phyloP scores from a whole-genome alignment of 2,113 vertebrate species.

The Sphyrna mokarran region DNA sequence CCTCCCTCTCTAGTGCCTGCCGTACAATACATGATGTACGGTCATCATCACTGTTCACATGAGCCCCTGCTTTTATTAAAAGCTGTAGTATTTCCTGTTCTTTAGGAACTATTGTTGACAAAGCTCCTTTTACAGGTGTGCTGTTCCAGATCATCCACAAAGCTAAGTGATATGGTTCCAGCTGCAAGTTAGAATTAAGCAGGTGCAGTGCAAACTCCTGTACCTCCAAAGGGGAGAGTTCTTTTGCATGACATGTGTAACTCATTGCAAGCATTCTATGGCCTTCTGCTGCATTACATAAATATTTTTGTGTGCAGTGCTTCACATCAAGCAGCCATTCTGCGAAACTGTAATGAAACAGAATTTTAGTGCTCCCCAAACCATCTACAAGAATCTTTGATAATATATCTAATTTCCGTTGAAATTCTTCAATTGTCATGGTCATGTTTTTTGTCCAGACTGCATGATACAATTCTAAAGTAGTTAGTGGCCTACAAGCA shows the following conservation, averaged over 20 bases:
- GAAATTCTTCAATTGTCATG: conserved; percentile 85
- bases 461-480: conserved; percentile 82
- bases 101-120: conserved; percentile 81
- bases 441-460: conserved; percentile 96
- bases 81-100: conserved; percentile 92
- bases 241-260: conserved; percentile 88
- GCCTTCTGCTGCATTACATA: conserved; percentile 91
- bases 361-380: conserved; percentile 79
- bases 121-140: conserved; percentile 85
- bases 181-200: conserved; percentile 83
- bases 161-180: conserved; percentile 82
- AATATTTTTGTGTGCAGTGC: conserved; percentile 94
- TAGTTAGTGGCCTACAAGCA: conserved; percentile 80
- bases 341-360: conserved; percentile 98
- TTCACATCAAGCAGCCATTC: conserved; percentile 96
- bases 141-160: conserved; percentile 99
- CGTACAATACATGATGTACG: conserved; percentile 82
- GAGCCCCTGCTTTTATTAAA: conserved; percentile 89
- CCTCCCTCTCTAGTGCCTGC: conserved; percentile 88
- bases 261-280: conserved; percentile 96
- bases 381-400: conserved; percentile 87
- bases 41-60: conserved; percentile 84
- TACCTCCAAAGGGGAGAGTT: conserved; percentile 78
- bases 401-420: conserved; percentile 91
- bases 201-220: conserved; percentile 93